Base-by-base conservation (phyloP, 1,140 invertebrate genomes). In the Streblospio benedicti region DNA sequence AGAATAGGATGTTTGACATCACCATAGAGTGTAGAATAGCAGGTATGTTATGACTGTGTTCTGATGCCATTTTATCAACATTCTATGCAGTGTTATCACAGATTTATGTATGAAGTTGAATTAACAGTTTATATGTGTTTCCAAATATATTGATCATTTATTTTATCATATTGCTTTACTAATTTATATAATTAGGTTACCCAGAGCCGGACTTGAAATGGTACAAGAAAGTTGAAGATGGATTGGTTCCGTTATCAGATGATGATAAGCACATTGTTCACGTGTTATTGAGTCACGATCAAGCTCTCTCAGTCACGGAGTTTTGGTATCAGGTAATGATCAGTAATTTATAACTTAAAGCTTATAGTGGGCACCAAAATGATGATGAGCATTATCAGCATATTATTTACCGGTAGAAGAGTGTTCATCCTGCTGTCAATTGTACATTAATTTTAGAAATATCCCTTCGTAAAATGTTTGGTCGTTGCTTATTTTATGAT, bases 11-110 rank as follows among this genome's bases (percentile, higher is more conserved):
- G 31, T 76, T 71, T 64, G 53, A 67, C 53, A 68, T 70, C 28
- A 72, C 71, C 50, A 63, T 76, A 27, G 72, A 76, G 45, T 76
- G 74, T 61, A 68, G 69, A 41, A 64, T 71, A 5, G 60, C 67
- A 68, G 71, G 74, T 76, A 62, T 25, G 9, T 53, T n/a, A n/a
- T n/a, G n/a, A n/a, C n/a, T n/a, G n/a, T 59, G 1, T 33, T 38
- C 41, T 53, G 5, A 23, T 61, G 33, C 14, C 49, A 51, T 51
- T 18, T 20, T 2, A 51, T n/a, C 18, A 51, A 4, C 20, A 25
- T 20, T 20, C 9, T 38, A 38, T 38, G 35, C n/a, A n/a, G 9
- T 38, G 35, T n/a, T 9, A 38, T 9, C 35, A n/a, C n/a, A n/a
- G 9, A 38, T 38, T 9, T 38, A 38, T 38, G 35, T n/a, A 38